Base-by-base conservation (phyloP, 2,797 vertebrate species). In the Parotocinclus haroldoi region DNA sequence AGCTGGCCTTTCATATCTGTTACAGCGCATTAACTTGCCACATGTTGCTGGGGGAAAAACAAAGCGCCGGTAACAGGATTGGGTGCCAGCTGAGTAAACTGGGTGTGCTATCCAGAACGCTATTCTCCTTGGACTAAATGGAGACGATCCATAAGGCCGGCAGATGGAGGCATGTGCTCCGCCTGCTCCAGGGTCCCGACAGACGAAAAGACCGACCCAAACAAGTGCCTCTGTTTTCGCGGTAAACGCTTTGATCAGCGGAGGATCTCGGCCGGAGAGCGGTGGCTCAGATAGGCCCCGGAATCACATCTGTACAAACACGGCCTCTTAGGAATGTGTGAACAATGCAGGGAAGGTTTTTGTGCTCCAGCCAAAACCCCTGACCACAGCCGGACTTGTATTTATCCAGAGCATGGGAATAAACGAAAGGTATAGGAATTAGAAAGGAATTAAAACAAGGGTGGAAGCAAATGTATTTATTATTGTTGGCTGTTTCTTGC, bases 221-320 rank as follows among this genome's bases (percentile, higher is more conserved):
- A 93, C 92, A 92, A 93, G 91, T 92, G 89, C 90, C 92, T 92
- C 88, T 86, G 86, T 90, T 92, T 87, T 76, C 85, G 90, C 72
- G 82, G 88, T 79, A 83, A 88, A 88, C 90, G 90, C 95, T 98
- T 99, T 99, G 95, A 98, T 98, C 94, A 91, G 76, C 76, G 11
- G 84, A 91, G 89, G 93, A 89, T 84, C 91, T 87, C 83, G 87
- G 86, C 87, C 85, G 88, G 84, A 86, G 90, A 87, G 89, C 80
- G 82, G 89, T 82, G 90, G 91, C 89, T 90, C 91, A 44, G 80
- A 78, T 81, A 68, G 84, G 86, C 94, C 91, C 92, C 92, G 90
- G 92, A 86, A 90, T 89, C 84, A 89, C 96, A 98, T 98, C 96
- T 99, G 96, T 97, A 87, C 90, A 96, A 99, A 99, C 95, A 98